Percentiles rank a stretch among this genome's conserved stretches.
These are phyloP conservation scores for Muntiacus muntjak DNA, from an alignment of 2,113 vertebrate species.

Conservation along the genomic window DNA sequence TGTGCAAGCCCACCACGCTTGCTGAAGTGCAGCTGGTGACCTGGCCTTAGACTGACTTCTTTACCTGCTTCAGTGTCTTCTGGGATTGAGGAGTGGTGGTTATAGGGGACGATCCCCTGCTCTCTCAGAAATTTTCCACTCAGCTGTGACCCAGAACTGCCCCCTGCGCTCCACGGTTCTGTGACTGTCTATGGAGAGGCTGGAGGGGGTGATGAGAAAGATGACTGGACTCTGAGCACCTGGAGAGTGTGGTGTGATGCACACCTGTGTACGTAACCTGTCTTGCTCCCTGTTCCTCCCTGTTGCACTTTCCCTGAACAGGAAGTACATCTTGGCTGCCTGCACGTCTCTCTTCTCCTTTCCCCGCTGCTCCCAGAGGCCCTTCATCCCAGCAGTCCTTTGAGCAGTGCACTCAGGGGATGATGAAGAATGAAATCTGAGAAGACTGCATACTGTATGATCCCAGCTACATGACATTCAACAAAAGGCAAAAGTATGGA, in stretches of 20 bases:
- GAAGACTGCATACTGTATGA: not conserved
- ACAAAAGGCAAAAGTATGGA: not conserved
- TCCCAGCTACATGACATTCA: not conserved
- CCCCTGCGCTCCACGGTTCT: not conserved
- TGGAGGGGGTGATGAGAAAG: not conserved
- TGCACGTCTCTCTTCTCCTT: not conserved
- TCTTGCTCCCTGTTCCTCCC: not conserved
- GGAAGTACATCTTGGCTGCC: not conserved
- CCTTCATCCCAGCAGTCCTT: not conserved
- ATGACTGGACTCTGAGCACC: not conserved
- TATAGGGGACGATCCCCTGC: not conserved
- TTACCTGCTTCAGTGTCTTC: not conserved
- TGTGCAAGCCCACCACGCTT: fast-evolving
- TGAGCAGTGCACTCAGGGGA: not conserved
- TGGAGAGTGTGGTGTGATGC: not conserved
- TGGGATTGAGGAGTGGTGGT: not conserved
- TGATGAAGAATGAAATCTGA: not conserved
- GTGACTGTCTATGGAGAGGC: not conserved
- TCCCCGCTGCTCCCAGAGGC: not conserved
- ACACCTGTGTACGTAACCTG: not conserved
- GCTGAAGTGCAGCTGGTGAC: not conserved
- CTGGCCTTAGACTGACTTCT: not conserved
- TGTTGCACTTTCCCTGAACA: not conserved
- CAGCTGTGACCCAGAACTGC: not conserved
- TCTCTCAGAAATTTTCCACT: not conserved